Base-by-base conservation (phyloP, 2,888 invertebrate genomes). In the Agrochola lychnidis region DNA sequence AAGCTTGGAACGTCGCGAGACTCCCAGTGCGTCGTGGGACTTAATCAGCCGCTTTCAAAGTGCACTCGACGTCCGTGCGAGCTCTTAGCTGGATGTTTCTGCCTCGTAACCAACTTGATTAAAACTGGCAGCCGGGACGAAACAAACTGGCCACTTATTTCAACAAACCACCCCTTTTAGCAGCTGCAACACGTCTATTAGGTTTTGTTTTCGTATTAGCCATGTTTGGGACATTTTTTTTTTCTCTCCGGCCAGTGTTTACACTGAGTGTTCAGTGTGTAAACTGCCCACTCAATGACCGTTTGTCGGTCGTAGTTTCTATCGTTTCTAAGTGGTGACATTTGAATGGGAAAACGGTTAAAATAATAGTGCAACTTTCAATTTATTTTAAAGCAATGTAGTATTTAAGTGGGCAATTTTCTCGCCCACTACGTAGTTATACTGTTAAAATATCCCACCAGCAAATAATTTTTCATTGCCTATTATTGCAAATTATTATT, bases 21-120 rank as follows among this genome's bases (percentile, higher is more conserved):
- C 67, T 81, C 66, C 75, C 68, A 81, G 80, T 85, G 82, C 85
- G 82, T 85, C 82, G 80, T 74, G 90, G 90, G 91, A 91, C 91
- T 91, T 93, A 94, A 94, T 94, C 93, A 94, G 90, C 87, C 91
- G 86, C 87, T 91, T 89, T 92, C 88, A 90, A 91, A 94, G 93
- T 91, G 92, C 91, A 89, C 93, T 93, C 87, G 90, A 88, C 89
- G 91, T 91, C 87, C 90, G 89, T 89, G 90, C 91, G 89, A 90
- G 90, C 92, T 90, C 90, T 85, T 89, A 87, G 86, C 88, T 89
- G 85, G 88, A 86, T 87, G 90, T 84, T 89, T 86, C 87, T 88
- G 88, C 88, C 90, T 89, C 89, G 88, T 89, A 90, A 91, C 89
- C 88, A 90, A 92, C 91, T 94, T 94, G 94, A 95, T 95, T 94